Evolutionary conservation across 2,113 vertebrate species (phyloP).

Genomic region (Notiomystis cincta): DNA sequence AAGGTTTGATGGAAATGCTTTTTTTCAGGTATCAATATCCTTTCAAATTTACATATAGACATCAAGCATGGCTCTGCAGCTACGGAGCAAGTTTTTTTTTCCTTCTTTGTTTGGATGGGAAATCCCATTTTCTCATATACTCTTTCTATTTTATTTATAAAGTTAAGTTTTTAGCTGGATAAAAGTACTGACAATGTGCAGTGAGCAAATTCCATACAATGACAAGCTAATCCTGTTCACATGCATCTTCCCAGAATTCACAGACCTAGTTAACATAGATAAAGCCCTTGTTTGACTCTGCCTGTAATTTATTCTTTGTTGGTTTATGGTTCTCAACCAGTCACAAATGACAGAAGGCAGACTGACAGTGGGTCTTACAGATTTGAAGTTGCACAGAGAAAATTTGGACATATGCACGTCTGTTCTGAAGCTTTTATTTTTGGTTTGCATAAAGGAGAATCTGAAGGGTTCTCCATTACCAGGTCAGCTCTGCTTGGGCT

Average conservation of each 20-base stretch:
- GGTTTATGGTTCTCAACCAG: background rate
- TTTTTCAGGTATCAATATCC: background rate
- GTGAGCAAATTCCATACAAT: background rate
- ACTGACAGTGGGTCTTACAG: background rate
- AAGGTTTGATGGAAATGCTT: background rate
- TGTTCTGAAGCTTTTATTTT: background rate
- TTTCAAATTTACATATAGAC: background rate
- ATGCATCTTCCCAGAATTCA: background rate
- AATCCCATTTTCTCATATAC: background rate
- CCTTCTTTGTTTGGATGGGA: background rate
- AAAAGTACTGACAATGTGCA: background rate
- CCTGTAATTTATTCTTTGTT: background rate
- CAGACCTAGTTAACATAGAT: background rate
- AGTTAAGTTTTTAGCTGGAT: background rate
- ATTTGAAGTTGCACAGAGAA: background rate
- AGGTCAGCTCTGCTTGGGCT: background rate
- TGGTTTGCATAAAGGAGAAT: background rate
- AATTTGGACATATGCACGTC: background rate
- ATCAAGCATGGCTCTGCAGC: background rate
- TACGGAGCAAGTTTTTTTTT: background rate
- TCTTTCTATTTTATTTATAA: background rate
- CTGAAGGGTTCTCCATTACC: background rate
- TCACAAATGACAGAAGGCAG: conserved; percentile 1
- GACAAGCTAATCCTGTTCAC: conserved; percentile 19
- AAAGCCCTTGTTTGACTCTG: conserved; percentile 22